phyloP scores from a whole-genome alignment of 1,140 invertebrate species.

The Anoplophora glabripennis region DNA sequence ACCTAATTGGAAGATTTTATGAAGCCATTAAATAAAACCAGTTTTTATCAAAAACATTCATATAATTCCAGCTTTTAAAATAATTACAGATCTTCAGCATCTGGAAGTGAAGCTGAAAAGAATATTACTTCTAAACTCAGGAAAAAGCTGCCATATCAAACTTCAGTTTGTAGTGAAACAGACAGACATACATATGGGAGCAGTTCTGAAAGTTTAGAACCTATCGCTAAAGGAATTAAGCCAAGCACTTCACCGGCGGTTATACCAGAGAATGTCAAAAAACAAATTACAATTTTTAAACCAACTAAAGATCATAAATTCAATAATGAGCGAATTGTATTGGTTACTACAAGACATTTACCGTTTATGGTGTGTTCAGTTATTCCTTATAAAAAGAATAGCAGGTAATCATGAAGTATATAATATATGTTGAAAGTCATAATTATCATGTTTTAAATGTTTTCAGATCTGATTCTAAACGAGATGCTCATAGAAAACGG shows the following conservation, averaged over 20 bases:
- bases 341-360: conserved; percentile 67
- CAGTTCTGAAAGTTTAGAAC: conserved; percentile 69
- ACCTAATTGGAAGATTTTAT: background rate
- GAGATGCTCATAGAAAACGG: conserved; percentile 73
- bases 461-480: conserved; percentile 66
- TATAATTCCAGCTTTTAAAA: conserved; percentile 1
- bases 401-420: conserved; percentile 55
- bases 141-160: conserved; percentile 54
- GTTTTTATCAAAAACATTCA: background rate
- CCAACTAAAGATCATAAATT: conserved; percentile 63
- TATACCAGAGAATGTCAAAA: conserved; percentile 48
- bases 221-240: conserved; percentile 33
- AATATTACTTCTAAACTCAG: conserved; percentile 37
- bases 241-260: conserved; percentile 49
- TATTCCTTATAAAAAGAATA: conserved; percentile 73
- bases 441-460: conserved; percentile 7
- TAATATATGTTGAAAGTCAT: background rate
- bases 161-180: conserved; percentile 45
- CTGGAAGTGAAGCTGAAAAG: conserved; percentile 14
- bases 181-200: conserved; percentile 60
- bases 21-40: background rate
- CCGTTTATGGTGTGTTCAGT: conserved; percentile 82
- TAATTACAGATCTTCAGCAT: background rate
- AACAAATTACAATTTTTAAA: conserved; percentile 58
- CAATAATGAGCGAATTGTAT: conserved; percentile 72